Conservation (phyloP, 2,797 vertebrate species). For the Kryptolebias ocellatus region DNA sequence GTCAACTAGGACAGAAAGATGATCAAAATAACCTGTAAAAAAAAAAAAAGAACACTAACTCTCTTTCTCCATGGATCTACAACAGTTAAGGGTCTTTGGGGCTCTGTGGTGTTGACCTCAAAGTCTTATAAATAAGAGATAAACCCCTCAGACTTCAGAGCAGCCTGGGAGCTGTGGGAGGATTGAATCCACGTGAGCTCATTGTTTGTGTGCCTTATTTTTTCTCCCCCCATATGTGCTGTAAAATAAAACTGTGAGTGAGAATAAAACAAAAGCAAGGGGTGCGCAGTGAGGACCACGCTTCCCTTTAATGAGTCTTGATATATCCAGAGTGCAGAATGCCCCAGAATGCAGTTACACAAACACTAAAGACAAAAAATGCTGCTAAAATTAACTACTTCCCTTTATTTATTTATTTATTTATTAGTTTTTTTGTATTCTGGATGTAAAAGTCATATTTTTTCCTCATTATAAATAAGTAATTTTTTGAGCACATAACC, state of each 20-base stretch:
- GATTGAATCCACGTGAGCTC: slow-evolving; percentile 57
- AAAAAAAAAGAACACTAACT: slow-evolving; percentile 1
- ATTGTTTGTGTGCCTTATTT: slow-evolving; percentile 34
- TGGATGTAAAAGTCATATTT: no score
- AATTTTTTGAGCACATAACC: no score
- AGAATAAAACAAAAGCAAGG: slow-evolving; percentile 13
- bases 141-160: slow-evolving; percentile 50
- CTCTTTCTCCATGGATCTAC: not conserved
- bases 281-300: slow-evolving; percentile 10
- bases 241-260: slow-evolving; percentile 19
- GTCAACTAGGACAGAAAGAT: slow-evolving; percentile 7
- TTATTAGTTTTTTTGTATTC: no score
- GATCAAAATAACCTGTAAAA: slow-evolving; percentile 4
- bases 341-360: no score
- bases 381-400: no score
- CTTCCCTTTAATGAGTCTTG: slow-evolving; percentile 7
- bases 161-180: slow-evolving; percentile 51
- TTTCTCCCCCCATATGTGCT: not conserved
- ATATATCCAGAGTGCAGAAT: not conserved
- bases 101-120: slow-evolving; percentile 43
- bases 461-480: no score
- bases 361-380: no score
- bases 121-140: slow-evolving; percentile 69
- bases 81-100: slow-evolving; percentile 25
- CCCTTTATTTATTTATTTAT: no score